A percentile compares a stretch with the other conserved stretches of the same genome.
Evolutionary conservation across 2,888 invertebrate species (phyloP).

Genomic region (Philonicus albiceps): DNA sequence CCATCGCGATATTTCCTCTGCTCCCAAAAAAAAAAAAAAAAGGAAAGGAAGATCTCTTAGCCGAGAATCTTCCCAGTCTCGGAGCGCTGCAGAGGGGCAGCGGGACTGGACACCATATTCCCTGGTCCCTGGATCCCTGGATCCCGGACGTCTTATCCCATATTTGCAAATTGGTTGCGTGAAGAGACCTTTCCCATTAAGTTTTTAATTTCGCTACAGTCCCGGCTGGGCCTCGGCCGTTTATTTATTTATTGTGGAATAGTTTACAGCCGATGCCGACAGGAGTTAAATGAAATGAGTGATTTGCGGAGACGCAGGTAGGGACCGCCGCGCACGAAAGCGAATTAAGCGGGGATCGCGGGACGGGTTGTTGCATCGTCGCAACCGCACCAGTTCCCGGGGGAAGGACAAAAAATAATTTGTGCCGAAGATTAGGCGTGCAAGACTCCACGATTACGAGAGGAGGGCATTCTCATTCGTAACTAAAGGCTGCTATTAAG

Average conservation of each 20-base stretch:
- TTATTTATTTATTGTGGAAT: constrained; percentile 45
- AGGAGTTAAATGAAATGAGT: constrained; percentile 47
- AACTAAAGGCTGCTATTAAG: constrained; percentile 37
- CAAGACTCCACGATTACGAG: neutral
- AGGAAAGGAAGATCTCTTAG: neutral
- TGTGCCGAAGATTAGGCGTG: constrained; percentile 40
- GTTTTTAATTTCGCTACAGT: constrained; percentile 46
- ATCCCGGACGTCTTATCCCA: constrained; percentile 22
- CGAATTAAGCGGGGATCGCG: constrained; percentile 30
- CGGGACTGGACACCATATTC: neutral
- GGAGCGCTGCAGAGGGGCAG: neutral
- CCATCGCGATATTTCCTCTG: neutral
- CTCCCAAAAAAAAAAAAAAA: neutral
- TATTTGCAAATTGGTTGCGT: constrained; percentile 45
- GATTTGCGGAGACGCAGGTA: constrained; percentile 42
- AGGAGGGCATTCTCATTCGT: constrained; percentile 21
- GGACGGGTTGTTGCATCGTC: neutral
- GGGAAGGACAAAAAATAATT: constrained; percentile 46
- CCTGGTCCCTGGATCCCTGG: neutral
- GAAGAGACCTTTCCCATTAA: constrained; percentile 45
- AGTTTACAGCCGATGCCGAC: constrained; percentile 44
- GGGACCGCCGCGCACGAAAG: constrained; percentile 27
- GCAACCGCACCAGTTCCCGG: neutral
- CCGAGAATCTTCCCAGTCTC: neutral
- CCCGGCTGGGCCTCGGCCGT: constrained; percentile 16